Evolutionary conservation across 2,797 vertebrate genomes (phyloP).

Genomic region (Anisognathus igniventris): DNA sequence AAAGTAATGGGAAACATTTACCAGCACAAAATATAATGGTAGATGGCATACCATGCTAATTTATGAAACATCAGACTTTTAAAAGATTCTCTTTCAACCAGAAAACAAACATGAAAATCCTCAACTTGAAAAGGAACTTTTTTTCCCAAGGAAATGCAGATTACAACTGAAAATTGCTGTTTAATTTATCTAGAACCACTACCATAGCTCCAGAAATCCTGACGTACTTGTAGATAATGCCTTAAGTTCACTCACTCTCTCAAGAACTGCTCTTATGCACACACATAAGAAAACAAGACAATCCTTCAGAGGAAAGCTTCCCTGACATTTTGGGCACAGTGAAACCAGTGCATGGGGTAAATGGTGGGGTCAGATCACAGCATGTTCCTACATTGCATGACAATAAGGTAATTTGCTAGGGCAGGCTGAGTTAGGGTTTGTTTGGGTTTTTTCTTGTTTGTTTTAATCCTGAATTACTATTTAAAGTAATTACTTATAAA

Average conservation of each 20-base stretch:
- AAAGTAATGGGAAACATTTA: slow-evolving; percentile 31
- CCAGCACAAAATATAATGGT: not conserved
- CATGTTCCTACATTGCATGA: not conserved
- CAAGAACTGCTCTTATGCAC: not conserved
- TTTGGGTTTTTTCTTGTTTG: not conserved
- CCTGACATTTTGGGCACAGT: not conserved
- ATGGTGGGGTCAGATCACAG: not conserved
- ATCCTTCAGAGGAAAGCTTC: not conserved
- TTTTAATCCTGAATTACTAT: not conserved
- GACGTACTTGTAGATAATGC: not conserved
- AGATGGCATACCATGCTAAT: not conserved
- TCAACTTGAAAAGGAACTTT: not conserved
- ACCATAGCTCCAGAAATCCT: not conserved
- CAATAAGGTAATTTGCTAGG: not conserved
- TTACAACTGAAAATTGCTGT: not conserved
- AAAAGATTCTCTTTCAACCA: not conserved
- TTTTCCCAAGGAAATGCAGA: not conserved
- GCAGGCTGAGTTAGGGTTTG: not conserved
- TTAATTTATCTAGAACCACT: not conserved
- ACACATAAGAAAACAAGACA: not conserved
- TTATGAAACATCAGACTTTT: not conserved
- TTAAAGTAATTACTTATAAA: not conserved
- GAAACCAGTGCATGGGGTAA: not conserved
- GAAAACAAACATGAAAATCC: not conserved
- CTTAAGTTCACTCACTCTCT: not conserved